These are phyloP conservation scores for Malacoraja senta DNA, from an alignment of 2,797 vertebrate species.

Conservation along the genomic window DNA sequence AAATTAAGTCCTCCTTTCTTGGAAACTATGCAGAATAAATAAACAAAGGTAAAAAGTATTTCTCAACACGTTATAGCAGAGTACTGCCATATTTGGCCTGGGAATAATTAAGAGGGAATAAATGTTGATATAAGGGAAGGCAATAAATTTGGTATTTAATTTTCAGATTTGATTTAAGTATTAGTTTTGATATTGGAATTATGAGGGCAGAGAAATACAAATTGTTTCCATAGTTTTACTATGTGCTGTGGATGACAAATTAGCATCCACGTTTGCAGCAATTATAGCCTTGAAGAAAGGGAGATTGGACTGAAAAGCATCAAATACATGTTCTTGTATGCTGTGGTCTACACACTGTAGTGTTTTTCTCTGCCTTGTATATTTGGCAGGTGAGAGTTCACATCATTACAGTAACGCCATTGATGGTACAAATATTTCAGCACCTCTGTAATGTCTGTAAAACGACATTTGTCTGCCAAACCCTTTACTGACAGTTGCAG, in stretches of 20 bases:
- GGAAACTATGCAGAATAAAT: background rate
- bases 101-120: background rate
- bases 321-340: background rate
- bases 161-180: background rate
- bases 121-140: background rate
- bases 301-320: background rate
- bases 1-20: background rate
- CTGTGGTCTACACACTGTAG: background rate
- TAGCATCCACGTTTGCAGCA: too few relatives aligned
- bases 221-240: background rate
- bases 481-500: background rate
- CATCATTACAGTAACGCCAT: background rate
- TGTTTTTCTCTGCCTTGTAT: background rate
- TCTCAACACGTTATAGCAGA: background rate
- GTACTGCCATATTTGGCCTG: background rate
- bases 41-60: background rate
- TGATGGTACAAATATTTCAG: slow-evolving; percentile 3
- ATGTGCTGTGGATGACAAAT: background rate
- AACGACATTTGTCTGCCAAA: background rate
- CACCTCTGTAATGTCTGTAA: slow-evolving; percentile 19
- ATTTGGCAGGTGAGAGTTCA: slow-evolving; percentile 15
- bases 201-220: background rate
- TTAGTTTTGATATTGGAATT: background rate
- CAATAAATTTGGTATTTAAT: background rate
- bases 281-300: background rate